Percentiles rank a stretch among this genome's conserved stretches.
Conservation (phyloP, 2,888 invertebrate genomes). For the Callimorpha dominula region DNA sequence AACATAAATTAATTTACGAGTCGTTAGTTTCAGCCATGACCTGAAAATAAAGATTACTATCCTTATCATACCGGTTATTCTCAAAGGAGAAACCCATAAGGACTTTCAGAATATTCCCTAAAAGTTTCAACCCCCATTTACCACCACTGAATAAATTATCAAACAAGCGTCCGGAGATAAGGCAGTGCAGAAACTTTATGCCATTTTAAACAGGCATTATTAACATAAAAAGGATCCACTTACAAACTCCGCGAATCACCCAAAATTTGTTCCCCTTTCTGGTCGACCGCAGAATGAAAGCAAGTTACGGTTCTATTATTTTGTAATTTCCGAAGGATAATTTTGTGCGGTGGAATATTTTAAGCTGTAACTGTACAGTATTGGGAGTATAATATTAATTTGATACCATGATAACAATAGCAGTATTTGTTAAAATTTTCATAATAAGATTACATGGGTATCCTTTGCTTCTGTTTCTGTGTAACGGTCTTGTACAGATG, state of each 20-base stretch:
- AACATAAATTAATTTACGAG: not conserved
- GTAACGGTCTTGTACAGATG: constrained; percentile 18
- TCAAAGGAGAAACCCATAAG: constrained; percentile 16
- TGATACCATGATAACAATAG: constrained; percentile 49
- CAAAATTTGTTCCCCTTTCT: constrained; percentile 45
- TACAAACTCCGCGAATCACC: constrained; percentile 57
- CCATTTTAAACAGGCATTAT: constrained; percentile 60
- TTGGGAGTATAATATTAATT: constrained; percentile 51
- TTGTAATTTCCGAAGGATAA: constrained; percentile 6
- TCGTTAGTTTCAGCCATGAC: not conserved
- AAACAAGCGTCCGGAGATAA: constrained; percentile 57
- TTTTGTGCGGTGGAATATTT: not conserved
- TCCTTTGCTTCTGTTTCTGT: constrained; percentile 36
- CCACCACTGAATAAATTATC: constrained; percentile 64
- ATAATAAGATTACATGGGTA: constrained; percentile 48
- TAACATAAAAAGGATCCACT: constrained; percentile 55
- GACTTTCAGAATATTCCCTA: constrained; percentile 32
- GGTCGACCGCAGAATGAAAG: constrained; percentile 28
- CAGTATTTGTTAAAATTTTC: constrained; percentile 57
- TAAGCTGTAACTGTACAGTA: constrained; percentile 32
- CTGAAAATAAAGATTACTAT: constrained; percentile 17
- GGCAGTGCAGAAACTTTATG: constrained; percentile 62
- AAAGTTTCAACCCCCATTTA: constrained; percentile 45
- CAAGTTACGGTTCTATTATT: not conserved
- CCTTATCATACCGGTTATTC: constrained; percentile 17